Percentiles rank a stretch among this genome's conserved stretches.
These are phyloP conservation scores for Hiodon tergisus DNA, from an alignment of 2,113 vertebrate genomes.

Conservation along the genomic window DNA sequence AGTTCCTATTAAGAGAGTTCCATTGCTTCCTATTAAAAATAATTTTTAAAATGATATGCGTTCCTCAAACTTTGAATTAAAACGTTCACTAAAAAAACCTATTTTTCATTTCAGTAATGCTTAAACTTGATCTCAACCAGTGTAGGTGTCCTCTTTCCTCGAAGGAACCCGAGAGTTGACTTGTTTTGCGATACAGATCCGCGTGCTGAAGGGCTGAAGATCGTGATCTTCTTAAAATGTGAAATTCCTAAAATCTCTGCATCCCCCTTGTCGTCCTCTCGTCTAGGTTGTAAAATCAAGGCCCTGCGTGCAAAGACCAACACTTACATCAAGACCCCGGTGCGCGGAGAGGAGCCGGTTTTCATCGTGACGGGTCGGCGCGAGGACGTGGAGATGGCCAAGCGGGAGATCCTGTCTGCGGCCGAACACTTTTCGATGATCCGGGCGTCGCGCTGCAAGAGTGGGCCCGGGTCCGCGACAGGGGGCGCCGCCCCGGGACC, in stretches of 20 bases:
- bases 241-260: not conserved
- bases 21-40: no score
- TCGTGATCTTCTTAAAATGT: no score
- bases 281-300: constrained; percentile 92
- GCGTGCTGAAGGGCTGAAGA: no score
- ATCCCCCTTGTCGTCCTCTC: not conserved
- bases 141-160: no score
- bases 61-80: no score
- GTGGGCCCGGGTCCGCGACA: constrained; percentile 36
- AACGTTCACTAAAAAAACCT: no score
- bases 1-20: no score
- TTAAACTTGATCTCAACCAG: no score
- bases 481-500: constrained; percentile 72
- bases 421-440: constrained; percentile 97
- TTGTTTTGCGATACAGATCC: no score
- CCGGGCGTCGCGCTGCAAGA: constrained; percentile 84
- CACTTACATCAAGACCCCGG: constrained; percentile 95
- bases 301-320: constrained; percentile 93
- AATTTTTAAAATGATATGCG: no score
- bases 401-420: constrained; percentile 87
- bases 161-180: no score
- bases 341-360: constrained; percentile 86
- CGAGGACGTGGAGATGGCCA: constrained; percentile 96
- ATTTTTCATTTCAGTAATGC: no score
- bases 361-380: constrained; percentile 93